Evolutionary conservation across 30 jellyfish, hydroid and myxozoan genomes (phyloP), one percentile per base, ranked within the genome.

Genomic region (Aurelia sp.): DNA sequence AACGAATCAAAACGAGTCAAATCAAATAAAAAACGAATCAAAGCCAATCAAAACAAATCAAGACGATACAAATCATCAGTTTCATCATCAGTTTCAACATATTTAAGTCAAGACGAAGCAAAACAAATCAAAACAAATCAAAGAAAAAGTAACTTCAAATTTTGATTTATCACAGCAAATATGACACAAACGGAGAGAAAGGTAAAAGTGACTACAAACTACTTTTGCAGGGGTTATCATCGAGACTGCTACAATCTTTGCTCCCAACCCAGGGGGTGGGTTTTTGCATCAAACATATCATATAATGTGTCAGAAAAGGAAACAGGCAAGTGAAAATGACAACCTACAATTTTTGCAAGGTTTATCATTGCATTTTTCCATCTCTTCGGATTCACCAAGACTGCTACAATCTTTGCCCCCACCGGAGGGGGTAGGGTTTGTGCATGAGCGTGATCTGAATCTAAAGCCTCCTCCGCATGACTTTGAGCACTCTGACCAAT

Each of bases 331-430:
- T 27, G 33, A 27, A 27, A 27, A 27, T 40, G 7, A 44, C 55
- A 44, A 44, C 91, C 60, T 75, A 92, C 98, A 72, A 57, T 89
- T 95, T 51, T 62, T 81, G 82, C 99, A 94, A 0, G 95, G 78
- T 35, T 71, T 75, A 55, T 74, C 48, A 33, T 86, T 86, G 73
- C 99, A 94, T 47, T 55, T 67, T 22, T 24, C 80, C 38, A 70
- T 48, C 62, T 63, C 92, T 67, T 78, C 91, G 20, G 78, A 27
- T 74, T 77, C 91, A 61, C 96, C 97, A 7, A 80, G 88, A 50
- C 92, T 74, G n/a, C 83, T 51, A 76, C 99, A 94, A 69, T 74
- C 88, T n/a, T 53, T 69, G 19, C 99, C 99, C 7, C 95, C 97
- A 38, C 68, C 76, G 4, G 91, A 68, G 27, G 99, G 99, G 10